These are phyloP conservation scores for Ciconia boyciana DNA, from an alignment of 2,113 vertebrate species.

Conservation along the genomic window DNA sequence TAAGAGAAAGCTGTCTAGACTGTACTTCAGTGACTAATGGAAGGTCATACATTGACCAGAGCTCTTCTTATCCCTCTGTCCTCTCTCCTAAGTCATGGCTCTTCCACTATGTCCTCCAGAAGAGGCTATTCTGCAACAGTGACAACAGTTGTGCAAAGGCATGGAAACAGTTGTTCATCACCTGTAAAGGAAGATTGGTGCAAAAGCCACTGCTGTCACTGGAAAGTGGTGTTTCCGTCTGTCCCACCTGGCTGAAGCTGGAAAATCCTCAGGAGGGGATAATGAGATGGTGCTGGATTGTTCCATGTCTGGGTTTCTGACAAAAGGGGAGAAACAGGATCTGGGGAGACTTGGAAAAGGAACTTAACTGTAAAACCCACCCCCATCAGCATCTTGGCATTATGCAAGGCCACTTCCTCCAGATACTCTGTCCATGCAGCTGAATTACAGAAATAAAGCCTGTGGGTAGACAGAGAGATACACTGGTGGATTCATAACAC, in stretches of 20 bases:
- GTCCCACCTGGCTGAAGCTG: background rate
- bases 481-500: background rate
- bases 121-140: background rate
- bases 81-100: background rate
- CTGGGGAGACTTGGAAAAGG: background rate
- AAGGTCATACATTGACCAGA: background rate
- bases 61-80: background rate
- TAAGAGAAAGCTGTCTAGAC: background rate
- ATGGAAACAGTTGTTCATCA: background rate
- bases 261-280: background rate
- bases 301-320: background rate
- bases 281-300: background rate
- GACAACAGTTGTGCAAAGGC: background rate
- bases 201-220: background rate
- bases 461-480: background rate
- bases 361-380: background rate
- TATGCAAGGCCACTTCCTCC: background rate
- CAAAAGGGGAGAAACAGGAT: background rate
- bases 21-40: background rate
- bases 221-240: background rate
- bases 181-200: background rate
- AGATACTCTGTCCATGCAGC: background rate
- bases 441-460: background rate
- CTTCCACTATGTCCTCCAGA: background rate
- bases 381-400: background rate